phyloP scores from a whole-genome alignment of 1,140 invertebrate genomes.

The Pseudomyrmex dendroicus region DNA sequence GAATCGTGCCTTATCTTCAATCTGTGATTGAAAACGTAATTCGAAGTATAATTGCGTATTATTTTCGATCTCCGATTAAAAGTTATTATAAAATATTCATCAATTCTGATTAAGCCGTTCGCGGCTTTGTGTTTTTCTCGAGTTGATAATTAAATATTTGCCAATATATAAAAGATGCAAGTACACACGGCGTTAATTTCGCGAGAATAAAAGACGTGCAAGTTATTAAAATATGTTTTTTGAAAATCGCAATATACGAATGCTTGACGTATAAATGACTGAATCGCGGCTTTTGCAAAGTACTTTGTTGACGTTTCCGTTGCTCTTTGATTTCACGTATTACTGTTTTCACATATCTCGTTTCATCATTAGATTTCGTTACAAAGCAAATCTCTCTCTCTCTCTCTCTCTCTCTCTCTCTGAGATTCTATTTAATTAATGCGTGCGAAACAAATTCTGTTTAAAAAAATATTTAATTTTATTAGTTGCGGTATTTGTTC shows the following conservation, averaged over 20 bases:
- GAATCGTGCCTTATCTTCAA: not conserved
- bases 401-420: too few relatives aligned
- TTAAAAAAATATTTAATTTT: conserved; percentile 20
- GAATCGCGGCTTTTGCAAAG: not conserved
- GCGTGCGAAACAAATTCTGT: not conserved
- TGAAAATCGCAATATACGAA: too few relatives aligned
- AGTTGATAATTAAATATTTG: not conserved
- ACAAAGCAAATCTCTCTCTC: not conserved
- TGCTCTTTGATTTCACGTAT: conserved; percentile 12
- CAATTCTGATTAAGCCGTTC: not conserved
- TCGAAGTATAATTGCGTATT: not conserved
- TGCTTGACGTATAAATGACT: not conserved
- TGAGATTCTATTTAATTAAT: not conserved
- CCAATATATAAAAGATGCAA: too few relatives aligned
- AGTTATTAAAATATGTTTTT: too few relatives aligned
- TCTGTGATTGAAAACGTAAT: not conserved
- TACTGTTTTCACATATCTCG: not conserved
- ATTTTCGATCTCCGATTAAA: conserved; percentile 2
- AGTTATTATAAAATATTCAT: not conserved
- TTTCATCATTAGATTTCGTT: not conserved
- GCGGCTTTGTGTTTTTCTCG: not conserved
- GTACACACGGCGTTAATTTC: too few relatives aligned
- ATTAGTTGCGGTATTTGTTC: not conserved
- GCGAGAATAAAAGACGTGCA: too few relatives aligned
- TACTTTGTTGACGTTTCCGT: not conserved